Percentiles rank a stretch among this genome's conserved stretches.
Evolutionary conservation across 2,113 vertebrate species (phyloP).

Genomic region (Oncorhynchus keta): DNA sequence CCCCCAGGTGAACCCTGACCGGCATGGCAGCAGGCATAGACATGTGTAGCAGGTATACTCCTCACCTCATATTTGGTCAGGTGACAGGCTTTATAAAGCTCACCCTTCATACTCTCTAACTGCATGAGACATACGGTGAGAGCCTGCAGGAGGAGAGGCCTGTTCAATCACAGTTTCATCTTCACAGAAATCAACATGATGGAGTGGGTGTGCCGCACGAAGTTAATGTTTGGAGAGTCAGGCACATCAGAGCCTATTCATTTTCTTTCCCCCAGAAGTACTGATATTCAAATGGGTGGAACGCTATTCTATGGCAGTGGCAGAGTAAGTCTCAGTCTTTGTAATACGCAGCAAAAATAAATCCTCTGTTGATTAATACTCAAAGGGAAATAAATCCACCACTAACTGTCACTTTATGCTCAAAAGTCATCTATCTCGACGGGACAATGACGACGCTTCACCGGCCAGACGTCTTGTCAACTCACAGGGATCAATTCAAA

Average conservation of each 20-base stretch:
- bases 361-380: conserved; percentile 56
- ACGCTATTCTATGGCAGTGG: conserved; percentile 8
- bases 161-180: conserved; percentile 65
- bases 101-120: conserved; percentile 1
- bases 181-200: conserved; percentile 69
- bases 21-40: neutral
- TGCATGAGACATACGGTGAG: neutral
- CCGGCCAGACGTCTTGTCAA: conserved; percentile 42
- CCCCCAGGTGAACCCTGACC: neutral
- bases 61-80: conserved; percentile 19
- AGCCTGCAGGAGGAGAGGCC: neutral
- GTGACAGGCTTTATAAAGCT: conserved; percentile 5
- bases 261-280: neutral
- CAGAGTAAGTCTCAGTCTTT: neutral
- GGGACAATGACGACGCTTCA: conserved; percentile 48
- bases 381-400: conserved; percentile 52
- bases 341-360: conserved; percentile 33
- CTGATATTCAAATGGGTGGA: conserved; percentile 22
- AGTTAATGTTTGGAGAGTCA: conserved; percentile 64
- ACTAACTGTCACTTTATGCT: conserved; percentile 40
- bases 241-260: conserved; percentile 45
- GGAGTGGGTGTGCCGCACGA: conserved; percentile 49
- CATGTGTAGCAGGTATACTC: neutral
- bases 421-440: conserved; percentile 49
- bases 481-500: conserved; percentile 50